Evolutionary conservation across 2,797 vertebrate species (phyloP), one percentile per base, ranked within the genome.

Genomic region (Odontamblyopus rebecca): DNA sequence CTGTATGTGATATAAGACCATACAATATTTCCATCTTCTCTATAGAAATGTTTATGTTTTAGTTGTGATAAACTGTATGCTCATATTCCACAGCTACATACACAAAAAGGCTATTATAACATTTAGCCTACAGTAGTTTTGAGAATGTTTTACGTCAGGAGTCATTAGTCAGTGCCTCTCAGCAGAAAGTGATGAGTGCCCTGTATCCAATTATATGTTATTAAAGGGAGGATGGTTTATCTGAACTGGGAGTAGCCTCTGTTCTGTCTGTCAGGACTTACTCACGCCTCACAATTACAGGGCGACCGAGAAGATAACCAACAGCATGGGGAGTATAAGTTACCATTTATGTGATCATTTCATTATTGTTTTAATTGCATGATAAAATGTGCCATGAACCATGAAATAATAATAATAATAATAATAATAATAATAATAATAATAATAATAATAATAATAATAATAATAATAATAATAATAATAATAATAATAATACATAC

Each of bases 171-270:
- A 16, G 41, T 48, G 1, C 19, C 35, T 6, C 38, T 23, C 63
- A 65, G 63, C 41, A 30, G 64, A 6, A 15, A 44, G 35, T 26
- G 61, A 26, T 48, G 62, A 26, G 59, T 32, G 59, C 23, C 8
- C 26, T 29, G 16, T 30, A 23, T 29, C 15, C 50, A 50, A 65
- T 50, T 27, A 29, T 19, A 6, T 50, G 64, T 66, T 29, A 66
- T 51, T 66, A 29, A 18, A 18, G 44, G 23, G 64, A 19, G 44
- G 44, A 19, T 66, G n/a, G 41, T 66, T 51, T 66, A 66, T 66
- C 26, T 29, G 62, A 26, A 44, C 5, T 26, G 64, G 64, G 64
- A 51, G 64, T 66, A 29, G 44, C 16, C 64, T 11, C 44, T 30
- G 41, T 13, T 48, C 23, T 48, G 63, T 50, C 38, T 50, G 41